Percentiles rank a stretch among this genome's conserved stretches.
Evolutionary conservation across 2,797 vertebrate genomes (phyloP).

Genomic region (Pseudochromis fuscus): DNA sequence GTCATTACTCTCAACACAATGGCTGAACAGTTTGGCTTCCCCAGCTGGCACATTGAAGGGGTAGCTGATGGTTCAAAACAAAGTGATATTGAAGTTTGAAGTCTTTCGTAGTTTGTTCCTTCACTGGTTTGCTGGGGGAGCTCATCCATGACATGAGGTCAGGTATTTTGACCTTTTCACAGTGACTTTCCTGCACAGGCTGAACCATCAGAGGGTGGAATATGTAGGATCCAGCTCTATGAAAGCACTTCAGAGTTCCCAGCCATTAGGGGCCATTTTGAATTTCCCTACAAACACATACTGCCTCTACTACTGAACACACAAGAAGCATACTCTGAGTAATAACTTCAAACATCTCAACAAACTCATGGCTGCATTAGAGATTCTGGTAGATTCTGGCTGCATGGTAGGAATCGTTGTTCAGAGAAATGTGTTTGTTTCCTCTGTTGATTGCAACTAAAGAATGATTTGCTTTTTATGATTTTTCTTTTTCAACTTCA

Average conservation of each 20-base stretch:
- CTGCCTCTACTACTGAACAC: background rate
- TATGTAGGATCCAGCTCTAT: too few relatives aligned
- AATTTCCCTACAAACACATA: slow-evolving; percentile 5
- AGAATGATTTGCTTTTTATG: background rate
- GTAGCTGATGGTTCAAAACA: too few relatives aligned
- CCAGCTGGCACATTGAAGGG: too few relatives aligned
- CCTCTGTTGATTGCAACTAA: background rate
- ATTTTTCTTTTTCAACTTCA: too few relatives aligned
- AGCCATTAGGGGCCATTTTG: background rate
- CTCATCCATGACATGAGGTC: background rate
- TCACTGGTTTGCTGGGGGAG: too few relatives aligned
- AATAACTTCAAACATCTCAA: slow-evolving; percentile 10
- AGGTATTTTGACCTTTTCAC: too few relatives aligned
- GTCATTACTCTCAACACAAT: too few relatives aligned
- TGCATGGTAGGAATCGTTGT: background rate
- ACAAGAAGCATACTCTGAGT: slow-evolving; percentile 7
- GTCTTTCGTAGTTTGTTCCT: too few relatives aligned
- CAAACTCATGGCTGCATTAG: slow-evolving; percentile 8
- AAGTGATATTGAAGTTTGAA: too few relatives aligned
- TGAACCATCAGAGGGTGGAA: too few relatives aligned
- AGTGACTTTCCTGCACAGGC: too few relatives aligned
- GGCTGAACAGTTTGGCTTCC: too few relatives aligned
- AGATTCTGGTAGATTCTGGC: background rate
- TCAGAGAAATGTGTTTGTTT: slow-evolving; percentile 1
- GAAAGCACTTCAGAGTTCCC: background rate